Evolutionary conservation across 2,888 invertebrate genomes (phyloP).

Genomic region (Drosophila mettleri): DNA sequence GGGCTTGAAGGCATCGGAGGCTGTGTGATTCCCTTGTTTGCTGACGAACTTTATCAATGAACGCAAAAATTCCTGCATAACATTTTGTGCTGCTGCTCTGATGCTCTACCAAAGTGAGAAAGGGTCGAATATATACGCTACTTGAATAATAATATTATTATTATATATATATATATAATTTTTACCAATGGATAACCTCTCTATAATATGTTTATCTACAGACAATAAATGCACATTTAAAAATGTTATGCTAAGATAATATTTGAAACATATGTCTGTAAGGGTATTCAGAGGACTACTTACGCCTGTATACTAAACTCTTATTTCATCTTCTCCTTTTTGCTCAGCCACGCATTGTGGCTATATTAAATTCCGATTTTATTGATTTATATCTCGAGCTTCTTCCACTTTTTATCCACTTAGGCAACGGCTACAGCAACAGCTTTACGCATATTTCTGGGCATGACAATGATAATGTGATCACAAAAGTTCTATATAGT

Average conservation of each 20-base stretch:
- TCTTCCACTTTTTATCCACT: conserved; percentile 52
- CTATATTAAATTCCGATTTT: conserved; percentile 75
- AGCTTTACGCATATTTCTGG: conserved; percentile 48
- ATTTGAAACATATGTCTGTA: not conserved
- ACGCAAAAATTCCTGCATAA: conserved; percentile 64
- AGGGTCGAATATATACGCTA: not conserved
- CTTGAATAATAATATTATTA: too few species aligned
- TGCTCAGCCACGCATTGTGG: conserved; percentile 50
- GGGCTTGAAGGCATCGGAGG: not conserved
- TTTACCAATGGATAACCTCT: too few species aligned
- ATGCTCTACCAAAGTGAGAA: conserved; percentile 6
- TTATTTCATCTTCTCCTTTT: conserved; percentile 17
- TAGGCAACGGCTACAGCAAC: conserved; percentile 33
- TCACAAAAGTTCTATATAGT: conserved; percentile 25
- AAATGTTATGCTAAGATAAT: not conserved
- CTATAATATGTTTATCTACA: not conserved
- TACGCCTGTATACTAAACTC: not conserved
- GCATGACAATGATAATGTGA: conserved; percentile 59
- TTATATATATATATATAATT: not conserved
- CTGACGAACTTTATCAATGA: conserved; percentile 69
- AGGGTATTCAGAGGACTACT: conserved; percentile 14
- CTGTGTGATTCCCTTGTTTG: conserved; percentile 45
- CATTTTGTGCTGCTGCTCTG: conserved; percentile 31
- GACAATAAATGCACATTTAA: too few species aligned
- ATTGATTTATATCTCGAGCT: conserved; percentile 62